phyloP scores from a whole-genome alignment of 2,888 invertebrate species.

The Netelia melanura region DNA sequence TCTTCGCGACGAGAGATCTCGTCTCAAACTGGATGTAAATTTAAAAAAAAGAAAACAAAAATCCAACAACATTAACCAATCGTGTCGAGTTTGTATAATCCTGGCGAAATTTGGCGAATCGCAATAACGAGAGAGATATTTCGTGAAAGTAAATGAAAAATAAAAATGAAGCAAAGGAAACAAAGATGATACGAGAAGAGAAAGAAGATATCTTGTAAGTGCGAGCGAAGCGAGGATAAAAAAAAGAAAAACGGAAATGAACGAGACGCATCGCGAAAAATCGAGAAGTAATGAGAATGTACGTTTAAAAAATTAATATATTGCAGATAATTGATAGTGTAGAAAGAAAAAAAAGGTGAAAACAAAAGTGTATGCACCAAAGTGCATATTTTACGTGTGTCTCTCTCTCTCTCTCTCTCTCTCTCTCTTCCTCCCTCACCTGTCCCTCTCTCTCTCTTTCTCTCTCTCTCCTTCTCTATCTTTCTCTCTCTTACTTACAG shows the following conservation, averaged over 20 bases:
- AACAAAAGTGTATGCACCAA: slow-evolving; percentile 75
- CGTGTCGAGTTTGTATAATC: slow-evolving; percentile 38
- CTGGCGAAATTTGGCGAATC: slow-evolving; percentile 47
- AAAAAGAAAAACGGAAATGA: slow-evolving; percentile 70
- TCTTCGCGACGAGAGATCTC: slow-evolving; percentile 45
- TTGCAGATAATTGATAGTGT: slow-evolving; percentile 81
- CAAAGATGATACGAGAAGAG: slow-evolving; percentile 31
- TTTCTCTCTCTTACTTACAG: slow-evolving; percentile 42
- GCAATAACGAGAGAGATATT: slow-evolving; percentile 64
- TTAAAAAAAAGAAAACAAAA: slow-evolving; percentile 6
- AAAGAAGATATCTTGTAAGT: slow-evolving; percentile 52
- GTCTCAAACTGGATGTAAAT: slow-evolving; percentile 40
- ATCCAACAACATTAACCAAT: slow-evolving; percentile 34
- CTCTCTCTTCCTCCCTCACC: slow-evolving; percentile 3
- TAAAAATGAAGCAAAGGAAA: slow-evolving; percentile 28
- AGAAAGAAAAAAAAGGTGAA: slow-evolving; percentile 71
- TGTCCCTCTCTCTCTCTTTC: slow-evolving; percentile 15
- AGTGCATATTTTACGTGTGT: slow-evolving; percentile 82
- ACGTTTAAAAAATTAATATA: slow-evolving; percentile 75
- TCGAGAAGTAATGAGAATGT: slow-evolving; percentile 65
- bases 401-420: slow-evolving; percentile 62
- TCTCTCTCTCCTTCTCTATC: slow-evolving; percentile 6
- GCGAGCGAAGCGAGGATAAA: slow-evolving; percentile 59
- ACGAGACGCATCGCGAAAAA: slow-evolving; percentile 71
- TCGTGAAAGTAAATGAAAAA: slow-evolving; percentile 23